Evolutionary conservation across 2,797 vertebrate genomes (phyloP), one percentile per base, ranked within the genome.

Genomic region (Vireo griseus): DNA sequence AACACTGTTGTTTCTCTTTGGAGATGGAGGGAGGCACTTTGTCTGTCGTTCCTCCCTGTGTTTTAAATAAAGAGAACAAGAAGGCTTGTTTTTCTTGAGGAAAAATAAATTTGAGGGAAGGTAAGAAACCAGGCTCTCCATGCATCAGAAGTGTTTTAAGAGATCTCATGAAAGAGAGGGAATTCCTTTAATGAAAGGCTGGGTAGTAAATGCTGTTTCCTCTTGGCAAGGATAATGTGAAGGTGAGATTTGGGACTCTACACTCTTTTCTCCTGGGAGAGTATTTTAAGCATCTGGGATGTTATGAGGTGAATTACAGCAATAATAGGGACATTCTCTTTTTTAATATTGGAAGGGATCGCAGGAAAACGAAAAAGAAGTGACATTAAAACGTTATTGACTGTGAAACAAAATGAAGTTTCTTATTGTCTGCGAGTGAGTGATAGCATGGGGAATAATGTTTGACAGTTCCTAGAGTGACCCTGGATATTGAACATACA

Each of bases 381-480:
- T 59, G 71, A 76, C 85, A 94, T 90, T 91, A 95, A 96, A 96
- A 91, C 33, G 48, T 88, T 93, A 89, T 72, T 90, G 94, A 92
- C 87, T 96, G 82, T 91, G 89, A 91, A 95, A 84, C 82, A 88
- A 91, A 95, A 91, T 91, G 69, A 90, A 83, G 91, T 86, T 96
- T 91, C 79, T 75, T 92, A 96, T 45, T 94, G 91, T 94, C 75
- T 68, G 75, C 65, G 78, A 80, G 78, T 74, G 89, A 96, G 85
- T 67, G 73, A 95, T 92, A 24, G 3, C 25, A 6, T 9, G 11
- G 73, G 85, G 94, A 95, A 75, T 94, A 86, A 51, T 5, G 4
- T 74, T 91, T 95, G 92, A 93, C 94, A 92, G 77, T 88, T 88
- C 76, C 80, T 58, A 10, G 28, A 94, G 88, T 92, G 95, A 94